phyloP scores from a whole-genome alignment of 2,113 vertebrate species.

The Callorhinus ursinus region DNA sequence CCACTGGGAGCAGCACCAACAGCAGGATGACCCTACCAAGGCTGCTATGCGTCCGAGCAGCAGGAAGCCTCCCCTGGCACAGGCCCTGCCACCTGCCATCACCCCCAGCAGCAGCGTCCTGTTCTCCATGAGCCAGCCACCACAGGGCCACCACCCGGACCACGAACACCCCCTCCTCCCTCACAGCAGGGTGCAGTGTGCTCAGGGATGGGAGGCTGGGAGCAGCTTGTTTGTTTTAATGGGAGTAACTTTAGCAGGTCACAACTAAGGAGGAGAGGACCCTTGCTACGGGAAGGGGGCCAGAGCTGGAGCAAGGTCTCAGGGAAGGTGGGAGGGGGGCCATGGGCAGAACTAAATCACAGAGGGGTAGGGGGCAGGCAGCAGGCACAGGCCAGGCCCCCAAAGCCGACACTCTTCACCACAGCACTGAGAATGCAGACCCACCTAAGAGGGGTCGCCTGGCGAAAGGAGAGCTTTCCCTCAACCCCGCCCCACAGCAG shows the following conservation, averaged over 20 bases:
- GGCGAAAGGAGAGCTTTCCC: neutral
- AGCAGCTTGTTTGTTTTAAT: neutral
- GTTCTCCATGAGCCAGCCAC: neutral
- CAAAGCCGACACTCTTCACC: neutral
- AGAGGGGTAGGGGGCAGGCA: neutral
- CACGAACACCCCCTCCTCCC: neutral
- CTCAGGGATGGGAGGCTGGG: neutral
- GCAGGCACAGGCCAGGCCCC: neutral
- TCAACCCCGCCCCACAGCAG: neutral
- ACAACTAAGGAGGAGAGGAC: neutral
- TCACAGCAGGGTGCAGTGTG: neutral
- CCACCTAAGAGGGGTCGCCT: no score
- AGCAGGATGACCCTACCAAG: accelerated
- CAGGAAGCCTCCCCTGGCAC: neutral
- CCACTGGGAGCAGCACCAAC: neutral
- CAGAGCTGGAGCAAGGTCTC: neutral
- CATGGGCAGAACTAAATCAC: neutral
- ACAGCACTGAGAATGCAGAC: neutral
- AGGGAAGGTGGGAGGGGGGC: neutral
- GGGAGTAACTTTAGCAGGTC: accelerated
- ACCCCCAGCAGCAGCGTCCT: neutral
- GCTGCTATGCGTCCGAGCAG: neutral
- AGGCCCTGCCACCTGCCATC: neutral
- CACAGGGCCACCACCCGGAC: neutral
- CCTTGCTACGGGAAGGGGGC: neutral